Percentiles rank a stretch among this genome's conserved stretches.
These are phyloP conservation scores for Aleiodes sp. DNA, from an alignment of 1,140 invertebrate genomes.

Conservation along the genomic window DNA sequence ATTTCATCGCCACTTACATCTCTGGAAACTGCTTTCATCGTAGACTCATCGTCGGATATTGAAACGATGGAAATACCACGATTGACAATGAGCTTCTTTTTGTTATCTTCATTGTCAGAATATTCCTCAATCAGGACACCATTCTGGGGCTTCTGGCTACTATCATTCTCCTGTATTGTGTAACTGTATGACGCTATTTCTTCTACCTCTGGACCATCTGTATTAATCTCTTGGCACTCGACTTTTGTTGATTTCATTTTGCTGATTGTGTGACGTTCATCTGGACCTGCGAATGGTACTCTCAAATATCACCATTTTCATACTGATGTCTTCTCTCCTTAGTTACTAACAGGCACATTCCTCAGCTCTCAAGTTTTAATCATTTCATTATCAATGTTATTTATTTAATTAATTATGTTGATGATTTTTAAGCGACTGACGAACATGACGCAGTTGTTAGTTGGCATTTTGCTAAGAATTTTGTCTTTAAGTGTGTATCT, in stretches of 20 bases:
- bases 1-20: conserved; percentile 70
- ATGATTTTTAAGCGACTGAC: conserved; percentile 4
- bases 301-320: conserved; percentile 37
- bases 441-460: conserved; percentile 17
- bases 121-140: conserved; percentile 69
- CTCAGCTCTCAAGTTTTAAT: not conserved
- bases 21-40: conserved; percentile 68
- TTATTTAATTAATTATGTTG: not conserved
- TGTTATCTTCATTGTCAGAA: conserved; percentile 68
- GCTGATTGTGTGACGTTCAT: conserved; percentile 72
- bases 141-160: conserved; percentile 55
- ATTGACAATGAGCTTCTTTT: conserved; percentile 60
- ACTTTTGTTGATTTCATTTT: conserved; percentile 72
- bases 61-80: conserved; percentile 73
- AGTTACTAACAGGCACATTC: conserved; percentile 11
- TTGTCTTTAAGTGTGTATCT: not conserved
- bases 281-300: conserved; percentile 69
- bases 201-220: conserved; percentile 68
- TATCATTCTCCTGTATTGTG: conserved; percentile 54
- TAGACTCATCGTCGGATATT: conserved; percentile 73
- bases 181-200: conserved; percentile 72
- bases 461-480: conserved; percentile 9
- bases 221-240: conserved; percentile 66
- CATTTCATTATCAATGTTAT: not conserved
- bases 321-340: not conserved